Base-by-base conservation (phyloP, 2,888 invertebrate genomes). In the Syritta pipiens region DNA sequence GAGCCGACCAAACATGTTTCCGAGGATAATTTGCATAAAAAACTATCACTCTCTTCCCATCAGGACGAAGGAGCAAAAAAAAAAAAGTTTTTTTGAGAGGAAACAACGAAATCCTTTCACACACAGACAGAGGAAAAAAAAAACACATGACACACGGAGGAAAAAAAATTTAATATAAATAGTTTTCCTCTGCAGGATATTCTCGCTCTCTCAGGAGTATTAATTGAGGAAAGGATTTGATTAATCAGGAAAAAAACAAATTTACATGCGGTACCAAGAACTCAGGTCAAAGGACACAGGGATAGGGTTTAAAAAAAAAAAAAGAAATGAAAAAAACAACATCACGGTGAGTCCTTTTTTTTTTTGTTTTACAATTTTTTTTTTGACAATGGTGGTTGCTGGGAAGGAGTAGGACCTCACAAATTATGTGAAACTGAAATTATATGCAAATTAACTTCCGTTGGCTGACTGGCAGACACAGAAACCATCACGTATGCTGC, bases 221-320 rank as follows among this genome's bases (percentile, higher is more conserved):
- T 79, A 79, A 79, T 79, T 74, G 67, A 68, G 74, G 40, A 79
- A 79, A 68, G 72, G 68, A 74, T 79, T 79, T 79, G 79, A 79
- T 79, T 79, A 79, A 79, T 74, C 79, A 68, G 79, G 60, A 79
- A 71, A 71, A 65, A 65, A 74, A 62, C 24, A 46, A 68, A 79
- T 79, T 79, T 79, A 79, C 79, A 79, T 79, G 62, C 74, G 72
- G 60, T 57, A 79, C 42, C 46, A 55, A 57, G 32, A 35, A 51
- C 69, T 35, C 71, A 53, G 77, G 77, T 77, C 71, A 71, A 65
- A 71, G 65, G 59, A 71, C 63, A 10, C 19, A 48, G 37, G 63
- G 22, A 51, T 14, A 19, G 17, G 44, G 19, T 30, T 30, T 20
- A 2, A 6, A 30, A 4, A 12, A 55, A 55, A 48, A 62, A 62